phyloP scores from a whole-genome alignment of 2,797 vertebrate genomes.

The Hirundo rustica region DNA sequence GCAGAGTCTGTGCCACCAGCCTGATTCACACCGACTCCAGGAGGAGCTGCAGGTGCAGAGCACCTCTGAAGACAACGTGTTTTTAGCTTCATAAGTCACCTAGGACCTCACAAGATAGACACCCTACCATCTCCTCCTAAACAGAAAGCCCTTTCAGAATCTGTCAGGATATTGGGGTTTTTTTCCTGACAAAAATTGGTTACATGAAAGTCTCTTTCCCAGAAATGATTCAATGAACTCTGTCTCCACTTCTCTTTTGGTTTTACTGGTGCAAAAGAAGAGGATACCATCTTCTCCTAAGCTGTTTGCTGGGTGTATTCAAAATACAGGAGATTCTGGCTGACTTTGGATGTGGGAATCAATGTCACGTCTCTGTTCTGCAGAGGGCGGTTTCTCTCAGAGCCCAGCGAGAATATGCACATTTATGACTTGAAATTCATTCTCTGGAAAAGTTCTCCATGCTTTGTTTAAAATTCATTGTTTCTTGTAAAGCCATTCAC shows the following conservation, averaged over 20 bases:
- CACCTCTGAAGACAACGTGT: accelerated
- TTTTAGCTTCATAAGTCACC: background rate
- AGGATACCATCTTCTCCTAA: background rate
- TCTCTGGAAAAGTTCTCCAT: background rate
- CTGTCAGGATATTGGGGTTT: background rate
- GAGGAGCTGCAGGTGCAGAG: background rate
- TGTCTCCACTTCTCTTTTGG: background rate
- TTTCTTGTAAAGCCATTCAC: conserved; percentile 28
- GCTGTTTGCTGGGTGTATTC: background rate
- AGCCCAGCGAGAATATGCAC: background rate
- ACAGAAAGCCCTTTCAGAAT: background rate
- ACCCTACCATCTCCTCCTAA: background rate
- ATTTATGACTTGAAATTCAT: conserved; percentile 4
- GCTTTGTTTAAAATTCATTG: conserved; percentile 64
- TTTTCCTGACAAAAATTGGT: background rate
- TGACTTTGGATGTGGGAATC: background rate
- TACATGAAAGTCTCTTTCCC: background rate
- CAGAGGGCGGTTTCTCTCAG: background rate
- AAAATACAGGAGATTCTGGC: background rate
- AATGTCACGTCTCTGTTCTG: background rate
- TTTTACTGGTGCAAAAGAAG: background rate
- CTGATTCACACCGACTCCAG: background rate
- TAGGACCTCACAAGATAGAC: background rate
- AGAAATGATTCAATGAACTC: background rate
- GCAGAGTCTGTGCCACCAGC: background rate